Base-by-base conservation (phyloP, 2,113 vertebrate genomes). In the Cervus canadensis region DNA sequence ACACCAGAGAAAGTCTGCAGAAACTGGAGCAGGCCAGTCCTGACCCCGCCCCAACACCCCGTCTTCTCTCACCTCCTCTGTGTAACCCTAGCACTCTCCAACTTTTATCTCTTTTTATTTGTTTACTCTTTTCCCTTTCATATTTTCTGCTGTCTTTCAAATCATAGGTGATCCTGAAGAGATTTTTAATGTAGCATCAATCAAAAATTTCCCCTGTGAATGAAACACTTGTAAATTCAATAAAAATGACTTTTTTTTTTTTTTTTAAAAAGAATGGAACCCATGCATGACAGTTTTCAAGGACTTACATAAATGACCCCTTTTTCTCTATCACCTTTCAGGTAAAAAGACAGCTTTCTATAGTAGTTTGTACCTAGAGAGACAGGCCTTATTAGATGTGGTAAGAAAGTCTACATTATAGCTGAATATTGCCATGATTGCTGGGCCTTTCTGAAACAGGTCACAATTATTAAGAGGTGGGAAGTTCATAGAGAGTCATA, bases 1-100 rank as follows among this genome's bases (percentile, higher is more conserved):
- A 50, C 2, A 1, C 5, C 23, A 43, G 40, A 0, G 59, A 48
- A 12, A 36, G 26, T n/a, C 8, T 12, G 28, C 3, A 4, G 25
- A 36, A n/a, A 33, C 15, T 14, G 28, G 16, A 7, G 6, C 3
- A 81, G 13, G 13, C 17, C 71, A 45, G 23, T 25, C 85, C 14
- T 1, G 1, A 67, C 40, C 14, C 11, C 2, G 9, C 28, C 64
- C 40, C 15, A 21, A 26, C 40, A 9, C 36, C 26, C 45, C n/a
- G 0, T 7, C 36, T 95, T 12, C 36, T 62, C 45, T 26, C 28
- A 33, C 48, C 6, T 45, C 8, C 25, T 45, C 10, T 81, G 43
- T 5, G 16, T 10, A 76, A 59, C 17, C 9, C 7, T 4, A n/a
- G 8, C 17, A 36, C 5, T 16, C 30, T 40, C 48, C 26, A 33